Percentiles rank a stretch among this genome's conserved stretches.
phyloP scores from a whole-genome alignment of 2,797 vertebrate species.

The Alauda arvensis region DNA sequence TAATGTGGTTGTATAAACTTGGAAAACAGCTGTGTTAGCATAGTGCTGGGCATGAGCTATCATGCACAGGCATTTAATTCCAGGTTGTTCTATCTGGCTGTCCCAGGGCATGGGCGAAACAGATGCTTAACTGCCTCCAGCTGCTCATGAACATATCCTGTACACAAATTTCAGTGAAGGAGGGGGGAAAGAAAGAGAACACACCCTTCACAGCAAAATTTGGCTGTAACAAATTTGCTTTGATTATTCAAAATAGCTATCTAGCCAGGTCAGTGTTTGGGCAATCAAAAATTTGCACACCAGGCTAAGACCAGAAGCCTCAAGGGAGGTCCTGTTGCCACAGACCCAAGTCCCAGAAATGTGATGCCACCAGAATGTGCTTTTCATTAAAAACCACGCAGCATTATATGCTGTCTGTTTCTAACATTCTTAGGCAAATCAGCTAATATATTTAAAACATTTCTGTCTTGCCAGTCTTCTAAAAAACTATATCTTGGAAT shows the following conservation, averaged over 20 bases:
- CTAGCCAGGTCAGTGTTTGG: background rate
- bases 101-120: background rate
- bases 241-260: slow-evolving; percentile 7
- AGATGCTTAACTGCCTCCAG: background rate
- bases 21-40: background rate
- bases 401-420: background rate
- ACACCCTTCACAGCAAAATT: background rate
- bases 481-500: background rate
- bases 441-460: background rate
- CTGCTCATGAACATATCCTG: background rate
- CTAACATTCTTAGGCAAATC: background rate
- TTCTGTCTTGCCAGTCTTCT: background rate
- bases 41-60: background rate
- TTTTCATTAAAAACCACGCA: background rate
- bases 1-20: background rate
- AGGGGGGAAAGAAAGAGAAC: background rate
- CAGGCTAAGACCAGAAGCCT: background rate
- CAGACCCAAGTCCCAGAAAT: background rate
- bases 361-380: background rate
- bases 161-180: background rate
- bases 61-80: background rate
- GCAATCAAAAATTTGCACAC: background rate
- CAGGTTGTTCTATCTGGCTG: background rate
- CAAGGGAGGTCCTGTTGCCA: background rate
- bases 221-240: background rate